Conservation (phyloP, 2,888 invertebrate species). For the Adela reaumurella region DNA sequence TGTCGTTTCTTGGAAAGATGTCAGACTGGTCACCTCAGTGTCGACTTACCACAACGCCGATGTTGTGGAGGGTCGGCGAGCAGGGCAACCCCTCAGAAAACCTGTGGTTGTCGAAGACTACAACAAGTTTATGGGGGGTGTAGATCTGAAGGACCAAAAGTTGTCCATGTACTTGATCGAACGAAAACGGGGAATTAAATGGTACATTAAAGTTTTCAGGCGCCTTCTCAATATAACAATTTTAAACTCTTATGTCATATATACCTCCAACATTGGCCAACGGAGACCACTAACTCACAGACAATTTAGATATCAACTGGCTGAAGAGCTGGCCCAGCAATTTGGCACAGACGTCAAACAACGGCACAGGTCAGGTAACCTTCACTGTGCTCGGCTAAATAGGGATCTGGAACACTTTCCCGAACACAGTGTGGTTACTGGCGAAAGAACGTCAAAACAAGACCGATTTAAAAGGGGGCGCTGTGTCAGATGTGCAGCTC, state of each 20-base stretch:
- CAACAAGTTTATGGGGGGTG: slow-evolving; percentile 5
- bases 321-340: background rate
- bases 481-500: background rate
- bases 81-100: background rate
- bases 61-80: background rate
- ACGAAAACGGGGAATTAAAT: slow-evolving; percentile 6
- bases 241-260: slow-evolving; percentile 6
- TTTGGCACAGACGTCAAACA: background rate
- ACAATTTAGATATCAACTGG: slow-evolving; percentile 4
- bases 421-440: background rate
- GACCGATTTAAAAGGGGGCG: background rate
- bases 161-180: slow-evolving; percentile 6
- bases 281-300: slow-evolving; percentile 1
- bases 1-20: slow-evolving; percentile 3
- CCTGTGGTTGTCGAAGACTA: background rate
- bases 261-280: slow-evolving; percentile 1
- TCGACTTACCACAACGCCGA: slow-evolving; percentile 3
- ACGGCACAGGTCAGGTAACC: background rate
- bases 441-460: background rate
- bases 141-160: slow-evolving; percentile 2
- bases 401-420: background rate
- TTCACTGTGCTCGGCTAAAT: background rate
- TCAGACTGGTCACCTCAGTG: slow-evolving; percentile 1
- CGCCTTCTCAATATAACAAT: slow-evolving; percentile 5
- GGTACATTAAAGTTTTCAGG: slow-evolving; percentile 6